Base-by-base conservation (phyloP, 2,797 vertebrate species). In the Pseudochaenichthys georgianus region DNA sequence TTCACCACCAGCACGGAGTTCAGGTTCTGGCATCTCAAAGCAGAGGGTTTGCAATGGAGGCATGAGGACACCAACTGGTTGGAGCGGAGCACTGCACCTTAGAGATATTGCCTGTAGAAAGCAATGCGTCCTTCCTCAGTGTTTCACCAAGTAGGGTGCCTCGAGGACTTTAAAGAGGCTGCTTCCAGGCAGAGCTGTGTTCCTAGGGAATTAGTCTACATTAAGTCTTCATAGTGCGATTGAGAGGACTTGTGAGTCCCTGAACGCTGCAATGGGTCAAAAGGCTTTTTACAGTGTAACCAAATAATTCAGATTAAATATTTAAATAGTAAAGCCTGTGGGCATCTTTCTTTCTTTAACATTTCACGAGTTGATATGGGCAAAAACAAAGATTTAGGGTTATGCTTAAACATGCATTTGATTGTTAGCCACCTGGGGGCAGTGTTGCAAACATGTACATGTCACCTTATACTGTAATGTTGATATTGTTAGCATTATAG, bases 11-110 rank as follows among this genome's bases (percentile, higher is more conserved):
- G 73, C 45, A 68, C 73, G 73, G 71, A 86, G 83, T 80, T 65
- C 9, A 67, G 55, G 68, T 17, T 75, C 23, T 17, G 61, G 58
- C 9, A 0, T n/a, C 51, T 52, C 15, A n/a, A 3, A 16, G 62
- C 1, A 0, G 4, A 0, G 42, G 28, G 11, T 66, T 78, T 88
- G 42, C 63, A 80, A 43, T 92, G 89, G 92, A 92, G 88, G 87
- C 46, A 92, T n/a, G 89, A 85, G 92, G 92, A 93, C 92, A 89
- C 91, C 92, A 79, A 42, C 70, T 92, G 92, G 91, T 5, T 3
- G 45, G 0, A 47, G 13, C 5, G 0, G 17, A 10, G 34, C 87
- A 80, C 80, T 91, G 80, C 90, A 76, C 16, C 34, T 65, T 21
- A 16, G 21, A 31, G 52, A 19, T 42, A 45, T 21, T 8, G 11